Conservation (phyloP, 37 sponge, comb jelly and placozoan species). For the Corticium candelabrum region DNA sequence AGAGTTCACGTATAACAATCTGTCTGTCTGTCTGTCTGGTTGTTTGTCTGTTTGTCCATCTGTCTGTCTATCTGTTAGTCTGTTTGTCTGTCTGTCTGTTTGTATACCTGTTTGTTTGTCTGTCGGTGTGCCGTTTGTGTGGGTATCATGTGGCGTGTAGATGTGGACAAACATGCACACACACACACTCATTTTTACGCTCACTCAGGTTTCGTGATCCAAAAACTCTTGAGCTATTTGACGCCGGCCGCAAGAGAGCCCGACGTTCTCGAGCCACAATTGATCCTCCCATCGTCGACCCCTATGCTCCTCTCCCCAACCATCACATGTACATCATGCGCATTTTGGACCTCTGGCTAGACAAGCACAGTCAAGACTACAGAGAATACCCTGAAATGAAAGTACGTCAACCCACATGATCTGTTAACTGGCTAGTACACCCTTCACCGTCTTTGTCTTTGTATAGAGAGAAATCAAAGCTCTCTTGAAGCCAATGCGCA, state of each 20-base stretch:
- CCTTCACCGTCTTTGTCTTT: no score
- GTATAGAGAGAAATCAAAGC: neutral
- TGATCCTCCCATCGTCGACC: neutral
- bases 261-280: neutral
- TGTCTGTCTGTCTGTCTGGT: no score
- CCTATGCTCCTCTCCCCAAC: neutral
- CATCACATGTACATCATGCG: conserved; percentile 2
- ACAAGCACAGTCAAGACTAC: neutral
- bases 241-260: neutral
- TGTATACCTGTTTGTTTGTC: no score
- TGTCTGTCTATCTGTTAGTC: no score
- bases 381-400: neutral
- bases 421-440: no score
- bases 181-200: neutral
- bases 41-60: no score
- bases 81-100: no score
- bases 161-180: no score
- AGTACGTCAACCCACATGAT: neutral
- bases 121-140: no score
- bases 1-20: no score
- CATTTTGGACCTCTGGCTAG: neutral
- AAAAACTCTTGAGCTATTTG: neutral
- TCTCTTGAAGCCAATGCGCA: neutral
- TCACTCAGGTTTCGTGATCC: conserved; percentile 8
- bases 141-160: no score